Conservation (phyloP, 2,888 invertebrate genomes). For the Limnephilus lunatus region DNA sequence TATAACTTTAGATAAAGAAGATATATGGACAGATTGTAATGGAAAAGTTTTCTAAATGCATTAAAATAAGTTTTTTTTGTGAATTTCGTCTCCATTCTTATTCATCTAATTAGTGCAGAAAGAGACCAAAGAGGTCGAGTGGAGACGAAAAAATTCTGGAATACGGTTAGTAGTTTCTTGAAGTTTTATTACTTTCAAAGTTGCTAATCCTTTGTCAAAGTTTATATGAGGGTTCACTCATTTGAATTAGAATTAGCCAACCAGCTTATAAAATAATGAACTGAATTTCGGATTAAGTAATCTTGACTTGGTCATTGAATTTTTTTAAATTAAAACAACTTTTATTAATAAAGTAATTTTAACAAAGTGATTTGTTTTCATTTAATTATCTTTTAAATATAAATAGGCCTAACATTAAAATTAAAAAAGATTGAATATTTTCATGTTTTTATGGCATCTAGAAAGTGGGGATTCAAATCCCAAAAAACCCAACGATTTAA, state of each 20-base stretch:
- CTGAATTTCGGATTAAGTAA: not conserved
- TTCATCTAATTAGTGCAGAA: constrained; percentile 28
- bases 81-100: not conserved
- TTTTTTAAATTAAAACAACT: no score
- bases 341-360: no score
- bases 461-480: no score
- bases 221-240: constrained; percentile 21
- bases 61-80: not conserved
- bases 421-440: no score
- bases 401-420: not conserved
- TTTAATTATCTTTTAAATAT: no score
- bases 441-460: no score
- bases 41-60: constrained; percentile 9
- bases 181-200: constrained; percentile 36
- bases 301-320: not conserved
- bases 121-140: not conserved
- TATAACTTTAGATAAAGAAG: no score
- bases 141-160: constrained; percentile 22
- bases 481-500: no score
- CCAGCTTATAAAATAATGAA: constrained; percentile 13
- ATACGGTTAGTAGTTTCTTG: constrained; percentile 26
- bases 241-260: constrained; percentile 27
- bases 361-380: no score
- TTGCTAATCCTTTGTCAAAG: constrained; percentile 39
- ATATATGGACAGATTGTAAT: no score